A percentile compares a stretch with the other conserved stretches of the same genome.
phyloP scores from a whole-genome alignment of 2,113 vertebrate genomes.

The Carollia perspicillata region DNA sequence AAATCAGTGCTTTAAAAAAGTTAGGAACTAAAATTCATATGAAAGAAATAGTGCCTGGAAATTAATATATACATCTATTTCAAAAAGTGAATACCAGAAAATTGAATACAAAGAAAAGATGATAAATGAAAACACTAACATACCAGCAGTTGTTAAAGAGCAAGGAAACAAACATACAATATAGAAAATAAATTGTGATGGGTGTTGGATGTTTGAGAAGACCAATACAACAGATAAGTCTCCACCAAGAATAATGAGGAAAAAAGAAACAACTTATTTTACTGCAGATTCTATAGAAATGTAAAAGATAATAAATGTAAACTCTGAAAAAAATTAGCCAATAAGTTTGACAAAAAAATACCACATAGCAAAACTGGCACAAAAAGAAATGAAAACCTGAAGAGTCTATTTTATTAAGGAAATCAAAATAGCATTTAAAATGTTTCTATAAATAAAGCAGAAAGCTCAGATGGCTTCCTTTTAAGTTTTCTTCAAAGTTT shows the following conservation, averaged over 20 bases:
- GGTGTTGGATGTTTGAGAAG: neutral
- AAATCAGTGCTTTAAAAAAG: neutral
- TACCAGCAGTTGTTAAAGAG: neutral
- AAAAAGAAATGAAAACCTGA: neutral
- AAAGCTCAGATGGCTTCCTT: neutral
- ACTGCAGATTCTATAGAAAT: neutral
- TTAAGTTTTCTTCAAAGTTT: neutral
- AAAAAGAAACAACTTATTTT: neutral
- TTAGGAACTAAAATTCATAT: neutral
- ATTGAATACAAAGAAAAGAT: neutral
- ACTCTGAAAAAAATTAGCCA: neutral
- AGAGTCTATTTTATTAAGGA: neutral
- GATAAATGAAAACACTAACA: neutral
- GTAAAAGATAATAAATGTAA: neutral
- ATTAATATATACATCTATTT: neutral
- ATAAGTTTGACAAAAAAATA: neutral
- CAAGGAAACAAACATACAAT: neutral
- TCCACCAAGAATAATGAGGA: neutral
- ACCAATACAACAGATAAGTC: neutral
- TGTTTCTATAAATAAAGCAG: neutral
- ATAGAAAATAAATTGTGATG: neutral
- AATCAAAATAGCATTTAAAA: neutral
- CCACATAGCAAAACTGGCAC: neutral
- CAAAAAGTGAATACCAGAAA: neutral
- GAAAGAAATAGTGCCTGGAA: neutral